phyloP scores from a whole-genome alignment of 2,113 vertebrate genomes.

The Trematocara macrostoma region DNA sequence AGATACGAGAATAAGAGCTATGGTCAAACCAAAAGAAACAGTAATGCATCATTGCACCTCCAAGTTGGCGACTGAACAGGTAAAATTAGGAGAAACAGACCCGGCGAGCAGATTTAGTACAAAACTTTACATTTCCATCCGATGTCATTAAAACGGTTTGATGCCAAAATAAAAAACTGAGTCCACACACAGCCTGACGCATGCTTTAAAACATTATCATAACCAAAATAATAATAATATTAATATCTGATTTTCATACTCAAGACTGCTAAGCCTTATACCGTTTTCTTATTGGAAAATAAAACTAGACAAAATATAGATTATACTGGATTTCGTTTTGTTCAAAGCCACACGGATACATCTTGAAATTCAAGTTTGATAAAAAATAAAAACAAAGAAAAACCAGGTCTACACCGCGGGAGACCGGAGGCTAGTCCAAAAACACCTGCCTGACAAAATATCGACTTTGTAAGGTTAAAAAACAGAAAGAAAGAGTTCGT shows the following conservation, averaged over 20 bases:
- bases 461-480: slow-evolving; percentile 68
- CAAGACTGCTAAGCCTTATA: slow-evolving; percentile 88
- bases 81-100: slow-evolving; percentile 59
- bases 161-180: slow-evolving; percentile 51
- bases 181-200: slow-evolving; percentile 59
- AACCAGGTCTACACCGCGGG: slow-evolving; percentile 42
- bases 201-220: slow-evolving; percentile 66
- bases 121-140: slow-evolving; percentile 62
- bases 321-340: slow-evolving; percentile 68
- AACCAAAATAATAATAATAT: slow-evolving; percentile 48
- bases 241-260: slow-evolving; percentile 67
- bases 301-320: slow-evolving; percentile 79
- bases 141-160: slow-evolving; percentile 68
- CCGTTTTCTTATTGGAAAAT: slow-evolving; percentile 74
- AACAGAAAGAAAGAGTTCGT: slow-evolving; percentile 73
- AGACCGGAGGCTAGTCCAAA: slow-evolving; percentile 58
- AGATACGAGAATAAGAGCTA: slow-evolving; percentile 57
- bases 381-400: slow-evolving; percentile 51
- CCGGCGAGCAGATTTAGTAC: slow-evolving; percentile 60
- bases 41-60: slow-evolving; percentile 57
- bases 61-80: slow-evolving; percentile 56
- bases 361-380: slow-evolving; percentile 66
- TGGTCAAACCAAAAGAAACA: slow-evolving; percentile 48
- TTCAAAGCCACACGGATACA: slow-evolving; percentile 78
- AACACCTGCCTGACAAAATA: slow-evolving; percentile 59